These are phyloP conservation scores for Mesorhabditis spiculigera DNA, from an alignment of 2,888 invertebrate species.

Conservation along the genomic window DNA sequence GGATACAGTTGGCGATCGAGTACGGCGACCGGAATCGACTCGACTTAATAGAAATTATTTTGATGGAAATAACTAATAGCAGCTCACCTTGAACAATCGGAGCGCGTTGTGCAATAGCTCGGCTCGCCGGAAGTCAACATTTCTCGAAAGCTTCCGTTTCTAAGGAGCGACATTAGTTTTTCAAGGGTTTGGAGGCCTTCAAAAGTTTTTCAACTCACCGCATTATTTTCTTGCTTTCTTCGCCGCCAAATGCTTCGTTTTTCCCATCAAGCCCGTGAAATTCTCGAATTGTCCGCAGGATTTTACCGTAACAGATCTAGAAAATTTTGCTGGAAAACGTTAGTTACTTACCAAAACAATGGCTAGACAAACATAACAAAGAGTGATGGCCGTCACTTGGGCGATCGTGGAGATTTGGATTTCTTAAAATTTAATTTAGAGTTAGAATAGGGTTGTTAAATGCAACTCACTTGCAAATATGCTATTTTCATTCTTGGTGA, in stretches of 20 bases:
- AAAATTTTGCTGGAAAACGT: constrained; percentile 9
- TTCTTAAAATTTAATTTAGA: background rate
- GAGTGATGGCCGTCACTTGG: constrained; percentile 41
- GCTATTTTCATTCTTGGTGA: background rate
- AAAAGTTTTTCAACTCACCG: background rate
- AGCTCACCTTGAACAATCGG: no score
- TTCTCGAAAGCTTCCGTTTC: background rate
- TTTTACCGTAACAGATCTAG: constrained; percentile 52
- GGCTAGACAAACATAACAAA: constrained; percentile 52
- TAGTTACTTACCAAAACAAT: constrained; percentile 44
- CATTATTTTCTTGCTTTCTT: background rate
- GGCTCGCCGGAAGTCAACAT: background rate
- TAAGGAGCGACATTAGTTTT: no score
- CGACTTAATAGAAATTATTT: no score
- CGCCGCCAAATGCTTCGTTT: background rate
- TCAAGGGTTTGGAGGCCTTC: no score
- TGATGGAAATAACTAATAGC: no score
- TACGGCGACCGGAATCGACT: no score
- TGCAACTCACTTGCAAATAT: background rate
- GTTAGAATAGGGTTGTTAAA: no score
- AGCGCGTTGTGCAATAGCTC: background rate
- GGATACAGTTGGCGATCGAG: constrained; percentile 34
- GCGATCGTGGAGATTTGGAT: constrained; percentile 34
- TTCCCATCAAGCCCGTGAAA: constrained; percentile 40
- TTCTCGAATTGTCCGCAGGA: constrained; percentile 52